A percentile compares a stretch with the other conserved stretches of the same genome.
Evolutionary conservation across 2,888 invertebrate species (phyloP).

Genomic region (Polydrusus pterygomalis): DNA sequence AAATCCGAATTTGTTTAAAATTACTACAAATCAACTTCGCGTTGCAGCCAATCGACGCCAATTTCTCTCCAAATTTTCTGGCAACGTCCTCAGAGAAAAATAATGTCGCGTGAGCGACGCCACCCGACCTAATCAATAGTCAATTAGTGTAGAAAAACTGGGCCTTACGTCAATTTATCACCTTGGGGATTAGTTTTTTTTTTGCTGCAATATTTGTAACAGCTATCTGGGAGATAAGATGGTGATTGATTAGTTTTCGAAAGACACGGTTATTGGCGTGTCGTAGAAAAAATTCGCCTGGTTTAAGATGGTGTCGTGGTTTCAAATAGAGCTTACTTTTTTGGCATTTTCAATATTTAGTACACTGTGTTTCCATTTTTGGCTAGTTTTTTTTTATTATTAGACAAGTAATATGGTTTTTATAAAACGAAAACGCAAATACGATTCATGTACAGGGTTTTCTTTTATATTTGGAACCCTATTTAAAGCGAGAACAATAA

Average conservation of each 20-base stretch:
- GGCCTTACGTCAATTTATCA: conserved; percentile 45
- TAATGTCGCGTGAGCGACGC: conserved; percentile 28
- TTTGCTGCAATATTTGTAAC: conserved; percentile 43
- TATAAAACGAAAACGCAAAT: no score
- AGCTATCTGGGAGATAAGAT: conserved; percentile 44
- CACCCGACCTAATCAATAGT: conserved; percentile 45
- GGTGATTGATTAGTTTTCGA: conserved; percentile 43
- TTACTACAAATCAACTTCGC: conserved; percentile 30
- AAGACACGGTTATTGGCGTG: conserved; percentile 10
- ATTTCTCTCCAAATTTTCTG: conserved; percentile 37
- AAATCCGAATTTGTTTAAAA: conserved; percentile 28
- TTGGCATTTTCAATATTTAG: neutral
- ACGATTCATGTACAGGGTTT: no score
- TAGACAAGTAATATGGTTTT: no score
- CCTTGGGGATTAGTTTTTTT: conserved; percentile 41
- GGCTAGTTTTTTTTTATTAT: no score
- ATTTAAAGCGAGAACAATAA: no score
- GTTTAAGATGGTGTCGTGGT: neutral
- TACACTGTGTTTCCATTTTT: neutral
- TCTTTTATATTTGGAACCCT: no score
- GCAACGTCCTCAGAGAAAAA: conserved; percentile 25
- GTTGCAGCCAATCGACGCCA: conserved; percentile 19
- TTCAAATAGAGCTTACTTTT: neutral
- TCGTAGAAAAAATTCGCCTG: conserved; percentile 1
- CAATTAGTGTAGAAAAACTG: conserved; percentile 49